phyloP scores from a whole-genome alignment of 2,888 invertebrate genomes.

The Eretmocerus hayati region DNA sequence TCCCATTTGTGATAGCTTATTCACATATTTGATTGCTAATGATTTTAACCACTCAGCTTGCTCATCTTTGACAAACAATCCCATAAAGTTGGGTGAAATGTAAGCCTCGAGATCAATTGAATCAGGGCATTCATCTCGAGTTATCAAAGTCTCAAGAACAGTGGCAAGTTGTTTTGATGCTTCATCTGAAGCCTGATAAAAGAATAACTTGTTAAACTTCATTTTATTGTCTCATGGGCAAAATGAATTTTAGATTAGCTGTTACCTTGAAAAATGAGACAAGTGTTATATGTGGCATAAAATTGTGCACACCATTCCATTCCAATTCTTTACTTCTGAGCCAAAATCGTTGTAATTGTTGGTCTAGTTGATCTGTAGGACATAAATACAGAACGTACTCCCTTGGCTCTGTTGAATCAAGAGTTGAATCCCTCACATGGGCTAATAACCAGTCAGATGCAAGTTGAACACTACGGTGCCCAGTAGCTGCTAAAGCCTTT shows the following conservation, averaged over 20 bases:
- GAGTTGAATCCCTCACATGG: constrained; percentile 75
- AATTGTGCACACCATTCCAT: constrained; percentile 88
- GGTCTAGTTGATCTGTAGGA: constrained; percentile 69
- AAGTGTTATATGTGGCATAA: constrained; percentile 82
- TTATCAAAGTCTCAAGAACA: constrained; percentile 68
- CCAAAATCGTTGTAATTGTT: constrained; percentile 72
- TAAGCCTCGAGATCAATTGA: constrained; percentile 68
- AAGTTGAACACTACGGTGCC: constrained; percentile 77
- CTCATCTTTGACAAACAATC: constrained; percentile 76
- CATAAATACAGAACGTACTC: constrained; percentile 85
- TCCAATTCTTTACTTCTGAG: constrained; percentile 65
- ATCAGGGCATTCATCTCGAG: constrained; percentile 58
- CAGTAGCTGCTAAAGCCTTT: constrained; percentile 85
- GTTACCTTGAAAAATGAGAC: constrained; percentile 81
- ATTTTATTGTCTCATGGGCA: too few relatives aligned
- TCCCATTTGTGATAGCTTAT: constrained; percentile 68
- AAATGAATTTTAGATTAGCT: constrained; percentile 1
- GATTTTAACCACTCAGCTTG: constrained; percentile 75
- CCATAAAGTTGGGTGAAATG: constrained; percentile 84
- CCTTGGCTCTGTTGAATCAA: constrained; percentile 70
- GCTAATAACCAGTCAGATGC: constrained; percentile 88
- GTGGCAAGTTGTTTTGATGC: constrained; percentile 62
- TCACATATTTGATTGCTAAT: constrained; percentile 72
- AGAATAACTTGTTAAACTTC: background rate
- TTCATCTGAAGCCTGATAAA: constrained; percentile 72